Base-by-base conservation (phyloP, 2,113 vertebrate species). In the Charina bottae region DNA sequence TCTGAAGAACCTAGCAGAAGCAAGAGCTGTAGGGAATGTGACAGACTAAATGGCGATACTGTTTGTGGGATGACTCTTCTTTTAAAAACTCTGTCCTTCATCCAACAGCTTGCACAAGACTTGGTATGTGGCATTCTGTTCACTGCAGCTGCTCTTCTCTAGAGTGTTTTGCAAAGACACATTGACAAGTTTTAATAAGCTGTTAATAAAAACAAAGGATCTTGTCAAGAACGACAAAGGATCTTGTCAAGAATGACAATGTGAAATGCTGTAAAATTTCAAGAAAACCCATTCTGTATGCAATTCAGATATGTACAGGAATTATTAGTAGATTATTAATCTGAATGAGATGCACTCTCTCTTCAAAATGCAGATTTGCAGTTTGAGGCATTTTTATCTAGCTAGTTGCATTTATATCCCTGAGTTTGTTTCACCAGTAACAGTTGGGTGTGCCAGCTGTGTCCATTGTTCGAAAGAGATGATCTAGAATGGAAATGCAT, bases 81-180 rank as follows among this genome's bases (percentile, higher is more conserved):
- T n/a, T 98, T 99, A 89, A 99, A 98, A 96, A 99, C 99, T 0
- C 98, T 99, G 33, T 97, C 98, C 94, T 99, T 99, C 97, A 97
- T 99, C 92, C 98, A 99, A 96, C 98, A 99, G 97, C 98, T 99
- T 7, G 98, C 99, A 15, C 98, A 98, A 93, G 99, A 99, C 95
- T 97, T 98, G 98, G 99, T 99, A 98, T 94, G 92, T 72, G 64
- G 26, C 26, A 23, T 83, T 42, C 10, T 13, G 6, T 42, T 33
- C 2, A 1, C 85, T 60, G 54, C 86, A 1, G 2, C 6, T 54
- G 0, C 58, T 91, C 58, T 64, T 72, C 37, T 59, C 33, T 83
- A 9, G 12, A 6, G 54, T 26, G 13, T 54, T 89, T 78, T 54
- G 62, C 53, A 56, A 37, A 33, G 1, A 7, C 89, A 55, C 2